Percentiles rank a stretch among this genome's conserved stretches.
These are phyloP conservation scores for Clistopyga incitator DNA, from an alignment of 2,888 invertebrate genomes.

Conservation along the genomic window DNA sequence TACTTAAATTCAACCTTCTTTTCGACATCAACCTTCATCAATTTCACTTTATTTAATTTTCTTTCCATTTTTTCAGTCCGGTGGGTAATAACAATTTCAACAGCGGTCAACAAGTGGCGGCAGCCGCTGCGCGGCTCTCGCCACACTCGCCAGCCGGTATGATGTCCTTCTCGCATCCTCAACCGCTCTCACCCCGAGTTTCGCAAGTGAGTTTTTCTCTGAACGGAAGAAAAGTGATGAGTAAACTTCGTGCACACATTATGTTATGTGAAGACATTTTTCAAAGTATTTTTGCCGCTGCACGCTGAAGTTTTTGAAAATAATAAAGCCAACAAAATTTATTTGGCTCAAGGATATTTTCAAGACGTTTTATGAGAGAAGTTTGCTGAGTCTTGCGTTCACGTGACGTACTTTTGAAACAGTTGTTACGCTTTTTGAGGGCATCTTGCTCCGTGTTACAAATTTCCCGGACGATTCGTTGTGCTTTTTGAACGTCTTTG, in stretches of 20 bases:
- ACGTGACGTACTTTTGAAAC: no score
- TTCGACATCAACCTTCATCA: background rate
- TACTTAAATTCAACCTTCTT: background rate
- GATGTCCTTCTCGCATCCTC: conserved; percentile 84
- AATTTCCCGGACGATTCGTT: background rate
- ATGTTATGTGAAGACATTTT: no score
- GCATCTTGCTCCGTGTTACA: no score
- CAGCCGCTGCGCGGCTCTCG: conserved; percentile 85
- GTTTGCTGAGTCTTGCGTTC: no score
- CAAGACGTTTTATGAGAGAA: no score
- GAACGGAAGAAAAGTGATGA: background rate
- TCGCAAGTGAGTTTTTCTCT: conserved; percentile 83
- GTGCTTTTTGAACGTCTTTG: background rate
- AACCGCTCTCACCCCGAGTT: conserved; percentile 86
- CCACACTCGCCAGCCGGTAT: conserved; percentile 85
- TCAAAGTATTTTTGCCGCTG: no score
- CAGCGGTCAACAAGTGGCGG: conserved; percentile 83
- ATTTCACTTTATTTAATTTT: conserved; percentile 4
- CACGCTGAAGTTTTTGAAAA: no score
- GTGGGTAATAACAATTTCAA: conserved; percentile 84
- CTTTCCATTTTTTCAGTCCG: conserved; percentile 73
- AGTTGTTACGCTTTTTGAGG: no score
- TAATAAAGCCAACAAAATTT: no score
- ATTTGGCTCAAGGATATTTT: no score
- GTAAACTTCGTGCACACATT: no score